A percentile compares a stretch with the other conserved stretches of the same genome.
Conservation (phyloP, 1,140 invertebrate species). For the Drosophila sturtevanti region DNA sequence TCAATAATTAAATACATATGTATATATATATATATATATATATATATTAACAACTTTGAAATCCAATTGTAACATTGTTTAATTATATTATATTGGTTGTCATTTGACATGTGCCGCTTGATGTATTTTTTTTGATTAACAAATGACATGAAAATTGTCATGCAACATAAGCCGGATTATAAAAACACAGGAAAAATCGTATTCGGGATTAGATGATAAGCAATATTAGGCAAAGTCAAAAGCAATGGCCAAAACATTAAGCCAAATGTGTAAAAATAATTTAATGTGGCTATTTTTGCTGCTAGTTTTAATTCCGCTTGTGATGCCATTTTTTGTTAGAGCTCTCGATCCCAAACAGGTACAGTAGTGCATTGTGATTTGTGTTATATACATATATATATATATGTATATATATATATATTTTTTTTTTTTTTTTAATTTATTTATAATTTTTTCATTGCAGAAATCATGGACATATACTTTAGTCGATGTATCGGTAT, state of each 20-base stretch:
- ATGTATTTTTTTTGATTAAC: not conserved
- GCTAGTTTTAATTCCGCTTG: not conserved
- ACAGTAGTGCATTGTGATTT: no score
- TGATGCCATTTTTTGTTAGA: not conserved
- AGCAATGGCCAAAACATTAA: not conserved
- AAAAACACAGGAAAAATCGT: not conserved
- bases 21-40: no score
- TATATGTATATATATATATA: no score
- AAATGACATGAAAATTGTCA: not conserved
- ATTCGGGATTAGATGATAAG: no score
- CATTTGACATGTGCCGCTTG: not conserved
- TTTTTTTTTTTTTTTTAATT: no score
- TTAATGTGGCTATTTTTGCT: not conserved
- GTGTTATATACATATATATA: no score
- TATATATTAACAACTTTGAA: no score
- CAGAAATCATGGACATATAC: conserved; percentile 39
- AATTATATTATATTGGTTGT: no score
- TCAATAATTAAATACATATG: no score
- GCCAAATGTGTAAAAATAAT: not conserved
- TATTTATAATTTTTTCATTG: not conserved
- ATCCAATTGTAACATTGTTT: no score
- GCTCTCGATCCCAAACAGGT: not conserved
- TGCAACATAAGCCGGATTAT: not conserved
- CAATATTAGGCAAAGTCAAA: not conserved
- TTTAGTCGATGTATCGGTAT: not conserved